phyloP scores from a whole-genome alignment of 2,113 vertebrate species.

The Cromileptes altivelis region DNA sequence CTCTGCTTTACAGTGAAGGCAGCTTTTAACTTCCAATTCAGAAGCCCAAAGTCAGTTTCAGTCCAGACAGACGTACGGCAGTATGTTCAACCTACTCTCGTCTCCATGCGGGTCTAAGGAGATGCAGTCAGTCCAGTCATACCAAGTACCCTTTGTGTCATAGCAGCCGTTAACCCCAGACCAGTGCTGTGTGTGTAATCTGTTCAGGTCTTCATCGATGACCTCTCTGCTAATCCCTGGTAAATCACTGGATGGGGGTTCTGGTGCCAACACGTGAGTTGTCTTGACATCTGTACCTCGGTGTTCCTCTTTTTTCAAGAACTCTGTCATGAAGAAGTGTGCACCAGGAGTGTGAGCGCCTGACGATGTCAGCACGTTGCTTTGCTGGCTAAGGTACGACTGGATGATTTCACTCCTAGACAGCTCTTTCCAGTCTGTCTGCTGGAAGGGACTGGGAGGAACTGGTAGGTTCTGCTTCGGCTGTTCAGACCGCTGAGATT shows the following conservation, averaged over 20 bases:
- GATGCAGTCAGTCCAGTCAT: conserved; percentile 97
- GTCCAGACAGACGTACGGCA: conserved; percentile 97
- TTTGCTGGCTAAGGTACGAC: conserved; percentile 94
- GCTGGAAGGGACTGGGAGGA: conserved; percentile 90
- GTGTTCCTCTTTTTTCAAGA: conserved; percentile 91
- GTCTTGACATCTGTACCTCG: conserved; percentile 84
- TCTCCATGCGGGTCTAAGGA: conserved; percentile 93
- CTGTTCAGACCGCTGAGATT: conserved; percentile 86
- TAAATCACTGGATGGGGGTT: conserved; percentile 83
- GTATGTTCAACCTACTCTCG: conserved; percentile 92
- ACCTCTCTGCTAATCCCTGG: conserved; percentile 91
- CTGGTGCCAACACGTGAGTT: conserved; percentile 86
- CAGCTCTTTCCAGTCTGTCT: conserved; percentile 95
- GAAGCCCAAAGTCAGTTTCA: conserved; percentile 73
- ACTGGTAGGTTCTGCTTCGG: conserved; percentile 85
- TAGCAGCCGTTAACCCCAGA: conserved; percentile 95
- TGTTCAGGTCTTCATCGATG: conserved; percentile 86
- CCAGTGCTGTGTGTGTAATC: conserved; percentile 90
- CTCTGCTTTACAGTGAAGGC: conserved; percentile 10
- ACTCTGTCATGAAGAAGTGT: conserved; percentile 91
- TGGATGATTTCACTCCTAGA: conserved; percentile 95
- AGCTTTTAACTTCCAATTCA: conserved; percentile 21
- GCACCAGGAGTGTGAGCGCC: conserved; percentile 89
- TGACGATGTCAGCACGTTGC: conserved; percentile 91
- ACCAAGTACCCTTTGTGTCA: conserved; percentile 95